Evolutionary conservation across 1,140 invertebrate species (phyloP), one percentile per base, ranked within the genome.

Genomic region (Tetragonula clypearis): DNA sequence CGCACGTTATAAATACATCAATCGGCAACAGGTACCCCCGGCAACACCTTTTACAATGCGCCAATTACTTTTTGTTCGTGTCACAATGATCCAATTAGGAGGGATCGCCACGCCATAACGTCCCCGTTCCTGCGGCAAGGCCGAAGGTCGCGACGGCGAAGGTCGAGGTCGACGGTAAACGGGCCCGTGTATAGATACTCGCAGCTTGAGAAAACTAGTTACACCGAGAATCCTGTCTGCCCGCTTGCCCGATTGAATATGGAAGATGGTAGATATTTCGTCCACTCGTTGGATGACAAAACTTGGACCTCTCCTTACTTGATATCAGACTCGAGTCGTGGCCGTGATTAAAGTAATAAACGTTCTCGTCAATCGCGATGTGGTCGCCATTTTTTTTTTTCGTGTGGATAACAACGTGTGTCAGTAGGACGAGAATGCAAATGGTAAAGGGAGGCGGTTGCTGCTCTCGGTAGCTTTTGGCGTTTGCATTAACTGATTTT

Each of bases 31-130:
- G 65, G 80, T 84, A 76, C 8, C 17, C 17, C 35, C 56, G 49
- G 60, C 81, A 23, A 69, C 69, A 66, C 79, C 53, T 53, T 68
- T 78, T 41, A 56, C 62, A 79, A 82, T 66, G 30, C 78, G 81
- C 56, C 56, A 78, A 79, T 88, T 73, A 71, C 81, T 80, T 85
- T 49, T 84, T 85, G 60, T 85, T 73, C 76, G 72, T 26, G 58
- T 72, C 78, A 78, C 69, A 74, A 78, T 88, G 86, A 86, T 86
- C 77, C 85, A 89, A 86, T 88, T 88, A 88, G 81, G 14, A 86
- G 58, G 72, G 30, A n/a, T n/a, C 79, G 49, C 58, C 56, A 79
- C 73, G 55, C 69, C 41, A 12, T 71, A 76, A 41, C 30, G 69
- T 72, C 35, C 58, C 71, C 62, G 15, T 79, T 88, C 71, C 49